A percentile compares a stretch with the other conserved stretches of the same genome.
These are phyloP conservation scores for Xenotilapia leptura DNA, from an alignment of 2,113 vertebrate species.

Conservation along the genomic window DNA sequence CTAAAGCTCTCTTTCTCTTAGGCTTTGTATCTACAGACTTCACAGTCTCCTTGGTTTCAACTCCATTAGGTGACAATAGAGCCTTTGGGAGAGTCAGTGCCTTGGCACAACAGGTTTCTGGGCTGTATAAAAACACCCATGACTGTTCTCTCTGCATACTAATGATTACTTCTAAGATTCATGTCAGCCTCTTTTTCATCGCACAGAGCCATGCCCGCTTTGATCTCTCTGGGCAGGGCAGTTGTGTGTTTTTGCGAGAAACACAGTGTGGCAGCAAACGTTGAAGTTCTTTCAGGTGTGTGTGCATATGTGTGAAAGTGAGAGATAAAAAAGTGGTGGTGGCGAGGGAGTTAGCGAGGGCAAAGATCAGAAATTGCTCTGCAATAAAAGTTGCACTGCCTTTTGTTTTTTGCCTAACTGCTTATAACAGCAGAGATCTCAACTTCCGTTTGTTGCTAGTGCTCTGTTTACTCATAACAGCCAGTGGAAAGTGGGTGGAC, in stretches of 20 bases:
- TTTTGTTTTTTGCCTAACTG: constrained; percentile 1
- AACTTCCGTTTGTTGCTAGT: constrained; percentile 4
- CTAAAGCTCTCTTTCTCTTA: constrained; percentile 34
- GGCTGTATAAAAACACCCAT: constrained; percentile 46
- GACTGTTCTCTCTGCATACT: constrained; percentile 59
- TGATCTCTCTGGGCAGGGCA: constrained; percentile 35
- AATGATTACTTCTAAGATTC: constrained; percentile 51
- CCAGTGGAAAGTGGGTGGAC: not conserved
- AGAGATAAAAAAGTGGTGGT: fast-evolving
- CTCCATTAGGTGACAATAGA: constrained; percentile 63
- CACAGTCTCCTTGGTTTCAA: constrained; percentile 57
- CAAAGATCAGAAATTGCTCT: not conserved
- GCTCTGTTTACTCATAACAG: constrained; percentile 22
- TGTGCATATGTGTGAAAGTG: not conserved
- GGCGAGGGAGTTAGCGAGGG: not conserved
- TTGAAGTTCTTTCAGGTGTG: not conserved
- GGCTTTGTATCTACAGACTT: constrained; percentile 13
- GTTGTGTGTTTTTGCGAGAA: not conserved
- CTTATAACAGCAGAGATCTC: not conserved
- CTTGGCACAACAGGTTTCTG: constrained; percentile 40
- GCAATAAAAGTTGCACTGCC: not conserved
- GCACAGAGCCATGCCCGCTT: constrained; percentile 24
- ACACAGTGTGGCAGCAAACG: constrained; percentile 11
- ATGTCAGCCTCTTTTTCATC: constrained; percentile 15
- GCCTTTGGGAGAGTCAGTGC: constrained; percentile 51